Conservation (phyloP, 2,113 vertebrate genomes). For the Hyperoodon ampullatus region DNA sequence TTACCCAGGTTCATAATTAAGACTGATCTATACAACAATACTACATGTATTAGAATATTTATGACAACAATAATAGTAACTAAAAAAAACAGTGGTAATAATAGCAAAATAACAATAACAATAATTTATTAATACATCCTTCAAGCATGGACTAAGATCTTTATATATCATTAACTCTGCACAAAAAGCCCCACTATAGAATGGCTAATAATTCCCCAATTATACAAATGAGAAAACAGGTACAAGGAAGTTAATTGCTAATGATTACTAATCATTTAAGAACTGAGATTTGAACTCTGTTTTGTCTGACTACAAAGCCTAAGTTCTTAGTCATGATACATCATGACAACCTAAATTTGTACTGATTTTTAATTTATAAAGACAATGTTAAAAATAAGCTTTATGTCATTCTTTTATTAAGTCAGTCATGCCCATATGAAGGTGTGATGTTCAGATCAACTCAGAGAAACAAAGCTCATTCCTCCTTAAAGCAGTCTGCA, state of each 20-base stretch:
- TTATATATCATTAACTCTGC: not conserved
- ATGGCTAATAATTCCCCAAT: not conserved
- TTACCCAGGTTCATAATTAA: not conserved
- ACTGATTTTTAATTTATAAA: constrained; percentile 42
- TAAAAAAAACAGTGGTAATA: not conserved
- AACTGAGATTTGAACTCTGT: not conserved
- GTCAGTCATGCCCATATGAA: not conserved
- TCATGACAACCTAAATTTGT: not conserved
- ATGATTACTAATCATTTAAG: not conserved
- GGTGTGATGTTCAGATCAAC: not conserved
- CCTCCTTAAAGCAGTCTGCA: not conserved
- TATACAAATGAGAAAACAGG: not conserved
- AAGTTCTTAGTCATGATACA: not conserved
- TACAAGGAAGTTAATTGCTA: not conserved
- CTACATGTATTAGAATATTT: not conserved
- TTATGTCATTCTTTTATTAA: not conserved
- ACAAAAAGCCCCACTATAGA: not conserved
- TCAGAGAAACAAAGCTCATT: not conserved
- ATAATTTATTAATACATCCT: not conserved
- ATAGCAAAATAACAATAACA: not conserved
- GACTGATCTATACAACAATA: not conserved
- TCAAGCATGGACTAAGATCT: not conserved
- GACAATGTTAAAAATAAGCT: not conserved
- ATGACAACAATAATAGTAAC: not conserved
- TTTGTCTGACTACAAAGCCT: not conserved